Evolutionary conservation across 2,797 vertebrate genomes (phyloP), one percentile per base, ranked within the genome.

Genomic region (Dermochelys coriacea): DNA sequence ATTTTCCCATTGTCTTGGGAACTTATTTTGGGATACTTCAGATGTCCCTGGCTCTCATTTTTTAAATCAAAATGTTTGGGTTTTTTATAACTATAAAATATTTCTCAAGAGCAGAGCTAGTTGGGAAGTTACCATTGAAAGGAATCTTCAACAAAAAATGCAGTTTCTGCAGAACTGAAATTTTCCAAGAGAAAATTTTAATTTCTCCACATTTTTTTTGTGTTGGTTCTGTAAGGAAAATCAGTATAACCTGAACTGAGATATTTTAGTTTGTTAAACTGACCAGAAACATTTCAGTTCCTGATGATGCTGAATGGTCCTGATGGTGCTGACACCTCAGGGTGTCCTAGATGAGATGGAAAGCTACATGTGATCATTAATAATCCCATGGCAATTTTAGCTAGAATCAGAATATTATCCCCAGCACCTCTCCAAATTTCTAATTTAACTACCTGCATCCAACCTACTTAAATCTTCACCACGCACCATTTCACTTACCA

Each of bases 81-180:
- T 37, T 31, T 90, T 92, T 95, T 25, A 37, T 27, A 27, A n/a
- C 79, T 88, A 49, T 0, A n/a, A 51, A 78, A 49, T 75, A 3
- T 0, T 0, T 71, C 23, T 75, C 25, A 1, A 3, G n/a, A 55
- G 4, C 2, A 79, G n/a, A 85, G 8, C 1, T 27, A 71, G 5
- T 3, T 80, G 19, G 82, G 18, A 78, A 55, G 88, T 91, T 84
- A 68, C 14, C 3, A 52, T 14, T n/a, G 61, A 80, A 8, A 78
- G 84, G 49, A 31, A 50, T 75, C 49, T 11, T 1, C n/a, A 25
- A 6, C 50, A 9, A 5, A 57, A 9, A 74, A 68, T 12, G 1
- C 0, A 31, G n/a, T 77, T 89, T 86, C 12, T 79, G 47, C 8
- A 75, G 85, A 89, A 85, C 3, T 49, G 75, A 86, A 68, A 85